A percentile compares a stretch with the other conserved stretches of the same genome.
Conservation (phyloP, 53 echinoderm and acorn worm genomes). For the Hippasteria phrygiana region DNA sequence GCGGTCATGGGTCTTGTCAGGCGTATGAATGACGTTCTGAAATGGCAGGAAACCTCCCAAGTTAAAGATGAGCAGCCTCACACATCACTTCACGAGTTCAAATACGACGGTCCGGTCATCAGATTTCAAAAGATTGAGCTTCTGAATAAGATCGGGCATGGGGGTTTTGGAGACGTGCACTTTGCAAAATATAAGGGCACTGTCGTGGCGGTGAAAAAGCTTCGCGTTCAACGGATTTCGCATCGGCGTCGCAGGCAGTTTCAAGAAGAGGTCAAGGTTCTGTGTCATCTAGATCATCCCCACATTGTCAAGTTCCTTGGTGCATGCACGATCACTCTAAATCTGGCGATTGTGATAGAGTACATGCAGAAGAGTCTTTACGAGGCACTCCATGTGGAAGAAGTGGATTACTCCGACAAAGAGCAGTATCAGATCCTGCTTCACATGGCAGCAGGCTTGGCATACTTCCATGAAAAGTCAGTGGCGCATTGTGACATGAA, state of each 20-base stretch:
- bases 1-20: slow-evolving; percentile 41
- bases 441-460: slow-evolving; percentile 59
- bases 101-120: slow-evolving; percentile 58
- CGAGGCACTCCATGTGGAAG: slow-evolving; percentile 65
- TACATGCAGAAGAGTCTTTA: slow-evolving; percentile 75
- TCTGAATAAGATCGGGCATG: slow-evolving; percentile 64
- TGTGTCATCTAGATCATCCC: slow-evolving; percentile 60
- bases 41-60: slow-evolving; percentile 57
- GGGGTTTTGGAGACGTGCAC: slow-evolving; percentile 74
- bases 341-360: slow-evolving; percentile 74
- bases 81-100: background rate
- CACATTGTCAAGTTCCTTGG: slow-evolving; percentile 73
- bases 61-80: slow-evolving; percentile 11
- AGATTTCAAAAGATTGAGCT: slow-evolving; percentile 53
- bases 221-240: slow-evolving; percentile 63
- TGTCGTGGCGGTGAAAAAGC: slow-evolving; percentile 72
- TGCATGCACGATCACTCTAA: slow-evolving; percentile 68
- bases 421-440: slow-evolving; percentile 52
- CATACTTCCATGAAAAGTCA: slow-evolving; percentile 45
- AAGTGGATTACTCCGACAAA: slow-evolving; percentile 11
- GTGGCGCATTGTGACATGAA: slow-evolving; percentile 78
- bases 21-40: slow-evolving; percentile 26
- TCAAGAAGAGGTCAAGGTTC: slow-evolving; percentile 55
- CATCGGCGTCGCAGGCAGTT: slow-evolving; percentile 55
- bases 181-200: slow-evolving; percentile 51